These are phyloP conservation scores for Diplodus puntazzo DNA, from an alignment of 2,797 vertebrate species.

Conservation along the genomic window DNA sequence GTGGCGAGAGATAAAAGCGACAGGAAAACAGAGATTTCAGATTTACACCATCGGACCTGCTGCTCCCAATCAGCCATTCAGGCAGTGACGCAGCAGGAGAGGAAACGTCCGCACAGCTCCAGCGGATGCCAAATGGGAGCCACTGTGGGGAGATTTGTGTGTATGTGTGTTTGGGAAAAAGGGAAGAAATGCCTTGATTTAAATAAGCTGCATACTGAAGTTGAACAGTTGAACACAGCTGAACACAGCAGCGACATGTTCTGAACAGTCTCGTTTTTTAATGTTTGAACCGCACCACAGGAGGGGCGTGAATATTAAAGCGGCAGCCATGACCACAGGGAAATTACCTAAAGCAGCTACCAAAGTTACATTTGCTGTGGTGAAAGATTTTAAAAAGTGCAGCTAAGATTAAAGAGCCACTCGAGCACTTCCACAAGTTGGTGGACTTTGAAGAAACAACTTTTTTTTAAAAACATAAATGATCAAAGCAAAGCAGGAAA, in stretches of 20 bases:
- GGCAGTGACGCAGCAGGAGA: constrained; percentile 56
- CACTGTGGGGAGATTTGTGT: constrained; percentile 10
- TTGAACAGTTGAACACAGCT: neutral
- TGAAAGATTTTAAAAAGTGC: constrained; percentile 22
- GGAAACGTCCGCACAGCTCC: constrained; percentile 32
- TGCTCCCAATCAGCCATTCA: constrained; percentile 77
- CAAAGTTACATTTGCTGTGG: constrained; percentile 16
- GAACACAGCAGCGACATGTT: neutral
- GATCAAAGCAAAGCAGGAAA: neutral
- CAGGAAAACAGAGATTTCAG: constrained; percentile 57
- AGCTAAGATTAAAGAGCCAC: constrained; percentile 21
- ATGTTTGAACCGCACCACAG: constrained; percentile 20
- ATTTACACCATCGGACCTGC: constrained; percentile 70
- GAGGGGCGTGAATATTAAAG: constrained; percentile 24
- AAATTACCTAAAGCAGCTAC: constrained; percentile 21
- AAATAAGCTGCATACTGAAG: constrained; percentile 4
- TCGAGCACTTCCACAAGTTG: neutral
- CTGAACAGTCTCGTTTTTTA: neutral
- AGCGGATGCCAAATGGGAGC: constrained; percentile 38
- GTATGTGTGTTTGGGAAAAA: constrained; percentile 23
- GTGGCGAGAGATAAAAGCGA: constrained; percentile 56
- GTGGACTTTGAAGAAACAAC: constrained; percentile 4
- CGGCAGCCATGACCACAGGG: constrained; percentile 12
- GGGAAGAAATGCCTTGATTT: neutral
- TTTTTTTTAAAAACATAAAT: neutral